Conservation (phyloP, 2,888 invertebrate genomes). For the Diarsia rubi region DNA sequence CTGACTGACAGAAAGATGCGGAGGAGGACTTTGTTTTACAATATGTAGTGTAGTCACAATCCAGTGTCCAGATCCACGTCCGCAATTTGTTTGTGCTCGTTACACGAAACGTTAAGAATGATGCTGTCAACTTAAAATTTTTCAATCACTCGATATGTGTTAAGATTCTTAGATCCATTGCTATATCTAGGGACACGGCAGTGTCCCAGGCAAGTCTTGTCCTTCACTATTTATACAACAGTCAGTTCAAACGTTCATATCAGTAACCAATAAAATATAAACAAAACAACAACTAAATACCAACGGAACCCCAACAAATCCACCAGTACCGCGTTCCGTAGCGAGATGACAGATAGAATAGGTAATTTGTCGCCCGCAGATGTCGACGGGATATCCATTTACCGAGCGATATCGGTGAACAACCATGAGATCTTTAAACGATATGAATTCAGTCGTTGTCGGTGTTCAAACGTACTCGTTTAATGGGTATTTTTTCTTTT, state of each 20-base stretch:
- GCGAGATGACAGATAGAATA: slow-evolving; percentile 78
- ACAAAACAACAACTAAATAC: not conserved
- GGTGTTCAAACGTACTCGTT: slow-evolving; percentile 48
- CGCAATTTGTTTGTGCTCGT: not conserved
- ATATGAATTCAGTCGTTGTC: slow-evolving; percentile 53
- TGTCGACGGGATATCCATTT: slow-evolving; percentile 70
- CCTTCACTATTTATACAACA: not conserved
- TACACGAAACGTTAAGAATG: not conserved
- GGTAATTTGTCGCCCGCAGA: slow-evolving; percentile 78
- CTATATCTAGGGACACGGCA: not conserved
- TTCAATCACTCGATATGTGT: not conserved
- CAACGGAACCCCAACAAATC: slow-evolving; percentile 54
- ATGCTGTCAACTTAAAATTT: not conserved
- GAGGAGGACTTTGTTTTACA: no score
- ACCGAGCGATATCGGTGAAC: slow-evolving; percentile 65
- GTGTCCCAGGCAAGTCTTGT: no score
- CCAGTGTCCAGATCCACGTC: no score
- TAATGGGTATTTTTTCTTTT: slow-evolving; percentile 38
- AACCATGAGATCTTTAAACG: slow-evolving; percentile 63
- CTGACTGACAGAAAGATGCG: no score
- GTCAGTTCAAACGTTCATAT: not conserved
- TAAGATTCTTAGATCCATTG: not conserved
- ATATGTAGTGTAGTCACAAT: no score
- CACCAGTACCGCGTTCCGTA: slow-evolving; percentile 50
- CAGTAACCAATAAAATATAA: not conserved